Percentiles rank a stretch among this genome's conserved stretches.
These are phyloP conservation scores for Dicrurus megarhynchus DNA, from an alignment of 2,113 vertebrate genomes.

Conservation along the genomic window DNA sequence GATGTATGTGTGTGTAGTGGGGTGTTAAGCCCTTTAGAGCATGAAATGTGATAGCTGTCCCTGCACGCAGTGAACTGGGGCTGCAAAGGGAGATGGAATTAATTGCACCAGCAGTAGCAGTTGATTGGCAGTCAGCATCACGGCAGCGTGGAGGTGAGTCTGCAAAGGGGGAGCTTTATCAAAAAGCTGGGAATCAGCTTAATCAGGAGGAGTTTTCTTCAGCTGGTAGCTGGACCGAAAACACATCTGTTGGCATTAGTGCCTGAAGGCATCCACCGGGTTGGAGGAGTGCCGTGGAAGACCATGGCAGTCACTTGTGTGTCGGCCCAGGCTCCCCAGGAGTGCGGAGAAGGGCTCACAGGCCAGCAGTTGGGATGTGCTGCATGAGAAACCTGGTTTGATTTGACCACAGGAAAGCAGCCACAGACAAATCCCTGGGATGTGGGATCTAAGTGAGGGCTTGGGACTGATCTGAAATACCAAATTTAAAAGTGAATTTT, in stretches of 20 bases:
- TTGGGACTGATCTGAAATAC: background rate
- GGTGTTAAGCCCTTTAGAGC: conserved; percentile 27
- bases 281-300: background rate
- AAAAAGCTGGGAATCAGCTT: background rate
- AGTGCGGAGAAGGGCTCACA: fast-evolving
- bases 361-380: background rate
- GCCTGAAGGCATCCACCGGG: fast-evolving
- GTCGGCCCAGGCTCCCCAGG: fast-evolving
- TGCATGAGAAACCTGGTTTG: background rate
- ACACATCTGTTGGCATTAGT: background rate
- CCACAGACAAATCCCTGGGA: background rate
- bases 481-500: background rate
- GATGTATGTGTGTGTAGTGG: background rate
- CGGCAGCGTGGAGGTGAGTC: background rate
- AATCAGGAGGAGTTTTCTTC: background rate
- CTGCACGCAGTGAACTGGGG: background rate
- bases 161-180: background rate
- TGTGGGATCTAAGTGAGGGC: background rate
- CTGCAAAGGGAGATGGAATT: conserved; percentile 19
- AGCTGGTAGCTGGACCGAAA: background rate
- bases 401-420: background rate
- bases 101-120: conserved; percentile 2
- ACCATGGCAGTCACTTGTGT: background rate
- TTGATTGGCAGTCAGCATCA: background rate
- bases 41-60: conserved; percentile 26